A percentile compares a stretch with the other conserved stretches of the same genome.
Evolutionary conservation across 2,888 invertebrate genomes (phyloP).

Genomic region (Tachina fera): DNA sequence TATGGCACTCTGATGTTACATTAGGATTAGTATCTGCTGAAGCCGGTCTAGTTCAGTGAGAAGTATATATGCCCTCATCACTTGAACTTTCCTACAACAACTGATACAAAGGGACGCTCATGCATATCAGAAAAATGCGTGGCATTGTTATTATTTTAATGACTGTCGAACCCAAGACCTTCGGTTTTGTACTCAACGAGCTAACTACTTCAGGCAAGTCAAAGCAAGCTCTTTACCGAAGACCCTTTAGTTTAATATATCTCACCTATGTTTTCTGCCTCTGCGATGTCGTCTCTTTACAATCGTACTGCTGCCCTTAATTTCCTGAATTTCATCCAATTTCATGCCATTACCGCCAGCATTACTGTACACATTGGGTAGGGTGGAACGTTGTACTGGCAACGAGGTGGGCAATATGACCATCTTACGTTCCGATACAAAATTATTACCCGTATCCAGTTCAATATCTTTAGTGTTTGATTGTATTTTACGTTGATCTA

Average conservation of each 20-base stretch:
- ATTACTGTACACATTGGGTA: slow-evolving; percentile 82
- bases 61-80: too few relatives aligned
- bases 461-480: slow-evolving; percentile 83
- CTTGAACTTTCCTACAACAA: too few relatives aligned
- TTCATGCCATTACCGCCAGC: slow-evolving; percentile 82
- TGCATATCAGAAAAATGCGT: too few relatives aligned
- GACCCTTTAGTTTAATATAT: slow-evolving; percentile 6
- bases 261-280: slow-evolving; percentile 81
- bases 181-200: too few relatives aligned
- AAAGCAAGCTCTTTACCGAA: not conserved
- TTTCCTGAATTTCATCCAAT: slow-evolving; percentile 81
- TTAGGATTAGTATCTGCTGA: too few relatives aligned
- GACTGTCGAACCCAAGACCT: too few relatives aligned
- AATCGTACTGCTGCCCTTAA: slow-evolving; percentile 80
- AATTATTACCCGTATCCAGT: slow-evolving; percentile 82
- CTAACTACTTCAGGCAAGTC: not conserved
- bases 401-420: slow-evolving; percentile 81
- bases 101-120: too few relatives aligned
- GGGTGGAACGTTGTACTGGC: slow-evolving; percentile 81
- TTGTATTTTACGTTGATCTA: slow-evolving; percentile 82
- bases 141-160: too few relatives aligned
- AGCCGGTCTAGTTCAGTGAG: too few relatives aligned
- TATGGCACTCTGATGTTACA: too few relatives aligned
- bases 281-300: slow-evolving; percentile 80
- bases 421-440: slow-evolving; percentile 80